A percentile compares a stretch with the other conserved stretches of the same genome.
Evolutionary conservation across 2,797 vertebrate species (phyloP).

Genomic region (Oreortyx pictus): DNA sequence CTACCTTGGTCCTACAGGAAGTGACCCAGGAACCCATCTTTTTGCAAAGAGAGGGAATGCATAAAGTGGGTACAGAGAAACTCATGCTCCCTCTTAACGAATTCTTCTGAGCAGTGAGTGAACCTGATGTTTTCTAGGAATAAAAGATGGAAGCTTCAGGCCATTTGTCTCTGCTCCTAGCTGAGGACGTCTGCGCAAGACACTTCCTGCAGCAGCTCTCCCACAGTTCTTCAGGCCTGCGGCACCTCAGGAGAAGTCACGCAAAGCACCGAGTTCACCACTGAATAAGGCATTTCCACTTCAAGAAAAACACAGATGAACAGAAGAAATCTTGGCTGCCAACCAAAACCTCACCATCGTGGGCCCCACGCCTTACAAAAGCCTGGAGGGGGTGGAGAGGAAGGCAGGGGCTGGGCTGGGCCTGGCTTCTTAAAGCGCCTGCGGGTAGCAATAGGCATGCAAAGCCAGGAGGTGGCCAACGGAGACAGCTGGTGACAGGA

Average conservation of each 20-base stretch:
- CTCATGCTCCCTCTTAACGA: accelerated
- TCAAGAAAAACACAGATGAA: neutral
- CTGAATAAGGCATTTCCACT: accelerated
- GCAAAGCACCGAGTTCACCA: accelerated
- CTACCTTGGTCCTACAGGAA: accelerated
- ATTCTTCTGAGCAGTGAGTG: neutral
- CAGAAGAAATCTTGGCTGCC: accelerated
- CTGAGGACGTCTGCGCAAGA: neutral
- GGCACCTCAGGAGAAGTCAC: accelerated
- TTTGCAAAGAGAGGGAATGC: accelerated
- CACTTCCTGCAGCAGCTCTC: neutral
- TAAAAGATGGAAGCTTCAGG: neutral
- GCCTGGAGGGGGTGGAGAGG: accelerated
- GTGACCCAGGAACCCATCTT: accelerated
- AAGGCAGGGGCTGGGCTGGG: too few relatives aligned
- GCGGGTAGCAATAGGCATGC: accelerated
- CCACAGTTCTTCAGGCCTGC: accelerated
- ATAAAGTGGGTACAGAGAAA: accelerated
- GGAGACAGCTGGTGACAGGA: accelerated
- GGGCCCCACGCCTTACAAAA: accelerated
- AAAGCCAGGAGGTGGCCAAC: accelerated
- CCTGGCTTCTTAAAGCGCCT: neutral
- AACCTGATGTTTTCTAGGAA: neutral
- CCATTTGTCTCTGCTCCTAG: neutral
- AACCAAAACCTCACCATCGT: accelerated